These are phyloP conservation scores for Percina caprodes DNA, from an alignment of 2,113 vertebrate genomes.

Conservation along the genomic window DNA sequence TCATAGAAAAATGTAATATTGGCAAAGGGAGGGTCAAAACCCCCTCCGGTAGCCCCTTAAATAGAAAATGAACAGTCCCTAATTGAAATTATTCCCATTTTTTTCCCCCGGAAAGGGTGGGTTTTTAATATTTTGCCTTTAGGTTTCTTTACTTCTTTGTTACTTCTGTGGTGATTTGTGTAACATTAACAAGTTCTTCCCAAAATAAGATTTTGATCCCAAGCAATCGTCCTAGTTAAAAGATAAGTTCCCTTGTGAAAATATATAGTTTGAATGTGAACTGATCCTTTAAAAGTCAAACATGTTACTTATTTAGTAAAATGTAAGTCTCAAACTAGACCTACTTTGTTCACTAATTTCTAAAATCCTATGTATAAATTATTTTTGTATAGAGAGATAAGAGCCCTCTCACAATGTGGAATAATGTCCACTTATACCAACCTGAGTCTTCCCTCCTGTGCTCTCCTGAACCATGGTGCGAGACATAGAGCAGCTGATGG, in stretches of 20 bases:
- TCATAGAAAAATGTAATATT: too few species aligned
- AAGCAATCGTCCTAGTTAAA: background rate
- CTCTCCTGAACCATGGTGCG: conserved; percentile 92
- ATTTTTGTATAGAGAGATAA: background rate
- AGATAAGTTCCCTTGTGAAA: background rate
- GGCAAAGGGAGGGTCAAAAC: too few species aligned
- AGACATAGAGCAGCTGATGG: conserved; percentile 96
- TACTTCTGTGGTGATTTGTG: background rate
- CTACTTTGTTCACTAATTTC: background rate
- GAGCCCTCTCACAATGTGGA: background rate
- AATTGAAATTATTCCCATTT: background rate
- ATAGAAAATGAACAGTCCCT: too few species aligned
- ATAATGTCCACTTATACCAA: conserved; percentile 56
- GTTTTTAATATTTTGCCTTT: background rate
- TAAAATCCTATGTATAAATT: background rate
- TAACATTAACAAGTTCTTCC: background rate
- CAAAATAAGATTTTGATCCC: background rate
- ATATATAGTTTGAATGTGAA: background rate
- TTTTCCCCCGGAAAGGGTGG: background rate
- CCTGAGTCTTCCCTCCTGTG: conserved; percentile 94
- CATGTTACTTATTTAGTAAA: background rate
- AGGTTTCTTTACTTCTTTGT: background rate
- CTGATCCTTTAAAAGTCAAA: background rate
- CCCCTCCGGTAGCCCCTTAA: too few species aligned
- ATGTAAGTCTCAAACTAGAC: background rate